These are phyloP conservation scores for Cuniculus paca DNA, from an alignment of 2,797 vertebrate genomes.

Conservation along the genomic window DNA sequence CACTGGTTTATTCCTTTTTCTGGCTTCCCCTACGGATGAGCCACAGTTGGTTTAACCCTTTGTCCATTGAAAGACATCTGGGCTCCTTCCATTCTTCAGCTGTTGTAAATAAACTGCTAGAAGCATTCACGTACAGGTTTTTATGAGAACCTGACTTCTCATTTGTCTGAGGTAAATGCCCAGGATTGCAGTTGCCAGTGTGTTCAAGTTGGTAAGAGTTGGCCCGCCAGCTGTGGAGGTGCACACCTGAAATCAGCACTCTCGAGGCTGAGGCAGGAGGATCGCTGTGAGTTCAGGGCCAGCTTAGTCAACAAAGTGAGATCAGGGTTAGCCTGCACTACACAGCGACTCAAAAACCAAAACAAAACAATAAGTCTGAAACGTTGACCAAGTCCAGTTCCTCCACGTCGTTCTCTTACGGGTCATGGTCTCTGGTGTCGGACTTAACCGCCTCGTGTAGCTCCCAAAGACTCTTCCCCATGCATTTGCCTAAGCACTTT, in stretches of 20 bases:
- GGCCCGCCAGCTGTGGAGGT: background rate
- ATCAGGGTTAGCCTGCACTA: background rate
- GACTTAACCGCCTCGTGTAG: background rate
- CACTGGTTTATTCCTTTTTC: background rate
- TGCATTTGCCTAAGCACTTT: background rate
- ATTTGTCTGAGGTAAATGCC: background rate
- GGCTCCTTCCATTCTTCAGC: background rate
- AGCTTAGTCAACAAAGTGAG: background rate
- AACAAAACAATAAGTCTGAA: background rate
- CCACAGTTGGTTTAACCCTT: background rate
- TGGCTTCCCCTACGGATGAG: background rate
- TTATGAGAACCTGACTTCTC: background rate
- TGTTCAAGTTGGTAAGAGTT: background rate
- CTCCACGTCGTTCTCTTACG: background rate
- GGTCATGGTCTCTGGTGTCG: background rate
- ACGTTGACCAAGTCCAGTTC: background rate
- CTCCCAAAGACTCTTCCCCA: background rate
- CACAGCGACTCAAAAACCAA: background rate
- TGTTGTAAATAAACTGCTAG: background rate
- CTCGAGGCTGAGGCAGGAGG: background rate
- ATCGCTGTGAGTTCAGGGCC: background rate
- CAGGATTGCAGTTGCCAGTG: background rate
- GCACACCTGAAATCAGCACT: background rate
- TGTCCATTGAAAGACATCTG: background rate
- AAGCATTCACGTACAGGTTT: background rate